Percentiles rank a stretch among this genome's conserved stretches.
These are phyloP conservation scores for Thalpophila matura DNA, from an alignment of 2,888 invertebrate genomes.

Conservation along the genomic window DNA sequence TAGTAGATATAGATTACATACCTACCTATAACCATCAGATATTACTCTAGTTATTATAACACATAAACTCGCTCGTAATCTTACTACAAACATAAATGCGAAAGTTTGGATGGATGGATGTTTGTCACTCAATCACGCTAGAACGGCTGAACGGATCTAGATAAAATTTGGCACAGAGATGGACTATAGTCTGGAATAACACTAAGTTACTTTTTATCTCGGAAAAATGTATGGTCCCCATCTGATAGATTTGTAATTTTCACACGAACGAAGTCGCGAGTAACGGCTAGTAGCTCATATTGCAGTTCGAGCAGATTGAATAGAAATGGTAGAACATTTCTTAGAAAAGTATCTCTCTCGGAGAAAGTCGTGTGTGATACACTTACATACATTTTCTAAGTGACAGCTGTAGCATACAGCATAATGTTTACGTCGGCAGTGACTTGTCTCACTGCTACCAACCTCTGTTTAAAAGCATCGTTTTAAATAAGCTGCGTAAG, in stretches of 20 bases:
- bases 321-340: constrained; percentile 11
- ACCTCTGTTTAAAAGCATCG: too few species aligned
- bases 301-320: not conserved
- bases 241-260: too few species aligned
- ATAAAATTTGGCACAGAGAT: too few species aligned
- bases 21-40: not conserved
- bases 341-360: constrained; percentile 13
- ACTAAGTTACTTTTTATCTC: too few species aligned
- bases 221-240: too few species aligned
- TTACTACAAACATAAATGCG: too few species aligned
- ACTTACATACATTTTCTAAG: constrained; percentile 6
- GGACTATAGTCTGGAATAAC: too few species aligned
- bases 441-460: not conserved
- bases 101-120: too few species aligned
- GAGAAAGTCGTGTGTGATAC: constrained; percentile 25
- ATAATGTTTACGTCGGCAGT: not conserved
- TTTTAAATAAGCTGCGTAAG: not conserved
- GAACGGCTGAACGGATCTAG: too few species aligned
- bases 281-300: not conserved
- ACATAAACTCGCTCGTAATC: not conserved
- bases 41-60: not conserved
- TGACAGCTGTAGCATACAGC: not conserved
- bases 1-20: not conserved
- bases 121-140: too few species aligned
- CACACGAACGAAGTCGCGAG: too few species aligned